A percentile compares a stretch with the other conserved stretches of the same genome.
These are phyloP conservation scores for Fulmarus glacialis DNA, from an alignment of 2,113 vertebrate species.

Conservation along the genomic window DNA sequence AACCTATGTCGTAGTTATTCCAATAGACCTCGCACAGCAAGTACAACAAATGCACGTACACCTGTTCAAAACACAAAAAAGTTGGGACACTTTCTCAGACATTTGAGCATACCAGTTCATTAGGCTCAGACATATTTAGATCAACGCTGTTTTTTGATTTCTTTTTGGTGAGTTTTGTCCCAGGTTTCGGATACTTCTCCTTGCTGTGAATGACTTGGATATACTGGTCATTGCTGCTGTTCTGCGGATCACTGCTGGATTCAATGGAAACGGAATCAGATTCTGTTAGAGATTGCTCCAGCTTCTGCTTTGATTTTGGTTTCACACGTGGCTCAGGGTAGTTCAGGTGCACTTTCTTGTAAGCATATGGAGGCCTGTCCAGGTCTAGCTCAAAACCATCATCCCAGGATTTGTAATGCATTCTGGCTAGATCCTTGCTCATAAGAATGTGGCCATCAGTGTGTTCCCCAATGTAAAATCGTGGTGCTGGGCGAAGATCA, in stretches of 20 bases:
- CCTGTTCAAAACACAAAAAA: neutral
- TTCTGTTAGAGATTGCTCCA: conserved; percentile 82
- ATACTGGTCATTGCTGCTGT: conserved; percentile 87
- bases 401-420: conserved; percentile 67
- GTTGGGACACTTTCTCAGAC: conserved; percentile 37
- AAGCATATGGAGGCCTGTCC: conserved; percentile 47
- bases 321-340: conserved; percentile 71
- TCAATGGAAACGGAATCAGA: conserved; percentile 86
- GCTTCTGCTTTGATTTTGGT: conserved; percentile 76
- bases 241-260: conserved; percentile 92
- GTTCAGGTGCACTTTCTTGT: conserved; percentile 67
- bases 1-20: rapidly evolving
- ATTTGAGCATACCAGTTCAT: conserved; percentile 88
- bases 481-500: conserved; percentile 78
- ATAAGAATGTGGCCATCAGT: conserved; percentile 60
- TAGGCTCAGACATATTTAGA: conserved; percentile 64
- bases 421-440: conserved; percentile 52
- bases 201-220: conserved; percentile 87
- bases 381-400: conserved; percentile 58
- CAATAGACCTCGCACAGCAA: neutral
- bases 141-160: conserved; percentile 74
- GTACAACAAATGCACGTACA: neutral
- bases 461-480: conserved; percentile 81
- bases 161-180: conserved; percentile 72
- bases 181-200: conserved; percentile 77